Conservation (phyloP, 2,888 invertebrate genomes). For the Ophonus ardosiacus region DNA sequence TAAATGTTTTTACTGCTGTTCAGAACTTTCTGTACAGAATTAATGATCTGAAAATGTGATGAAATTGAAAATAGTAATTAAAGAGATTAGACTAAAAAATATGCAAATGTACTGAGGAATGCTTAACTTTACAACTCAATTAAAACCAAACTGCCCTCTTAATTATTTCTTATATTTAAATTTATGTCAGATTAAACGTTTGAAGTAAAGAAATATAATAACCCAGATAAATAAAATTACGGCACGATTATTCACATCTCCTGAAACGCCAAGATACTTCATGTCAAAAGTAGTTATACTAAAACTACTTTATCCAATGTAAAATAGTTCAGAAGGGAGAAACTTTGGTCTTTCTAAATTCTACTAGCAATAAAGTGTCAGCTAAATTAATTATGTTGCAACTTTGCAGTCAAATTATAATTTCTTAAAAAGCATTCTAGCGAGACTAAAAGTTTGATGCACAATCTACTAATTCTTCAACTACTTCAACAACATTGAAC, state of each 20-base stretch:
- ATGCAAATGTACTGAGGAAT: conserved; percentile 19
- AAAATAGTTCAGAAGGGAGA: too few relatives aligned
- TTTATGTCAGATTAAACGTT: conserved; percentile 5
- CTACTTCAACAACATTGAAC: too few relatives aligned
- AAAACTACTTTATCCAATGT: too few relatives aligned
- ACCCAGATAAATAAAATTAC: conserved; percentile 25
- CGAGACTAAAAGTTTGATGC: too few relatives aligned
- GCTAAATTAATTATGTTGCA: too few relatives aligned
- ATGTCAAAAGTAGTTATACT: too few relatives aligned
- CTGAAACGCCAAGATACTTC: not conserved
- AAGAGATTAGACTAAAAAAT: conserved; percentile 27
- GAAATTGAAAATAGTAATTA: conserved; percentile 25
- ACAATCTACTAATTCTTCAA: too few relatives aligned
- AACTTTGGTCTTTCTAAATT: too few relatives aligned
- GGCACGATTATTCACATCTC: not conserved
- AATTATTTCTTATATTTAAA: conserved; percentile 38
- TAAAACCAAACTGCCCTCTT: conserved; percentile 14
- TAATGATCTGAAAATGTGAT: conserved; percentile 9
- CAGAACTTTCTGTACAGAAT: not conserved
- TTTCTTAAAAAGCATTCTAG: too few relatives aligned
- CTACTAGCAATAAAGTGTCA: too few relatives aligned
- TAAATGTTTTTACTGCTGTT: not conserved
- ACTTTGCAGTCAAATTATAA: too few relatives aligned
- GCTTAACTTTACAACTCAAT: conserved; percentile 29
- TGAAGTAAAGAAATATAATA: conserved; percentile 17